Conservation (phyloP, 2,888 invertebrate species). For the Callyntrura sp. region DNA sequence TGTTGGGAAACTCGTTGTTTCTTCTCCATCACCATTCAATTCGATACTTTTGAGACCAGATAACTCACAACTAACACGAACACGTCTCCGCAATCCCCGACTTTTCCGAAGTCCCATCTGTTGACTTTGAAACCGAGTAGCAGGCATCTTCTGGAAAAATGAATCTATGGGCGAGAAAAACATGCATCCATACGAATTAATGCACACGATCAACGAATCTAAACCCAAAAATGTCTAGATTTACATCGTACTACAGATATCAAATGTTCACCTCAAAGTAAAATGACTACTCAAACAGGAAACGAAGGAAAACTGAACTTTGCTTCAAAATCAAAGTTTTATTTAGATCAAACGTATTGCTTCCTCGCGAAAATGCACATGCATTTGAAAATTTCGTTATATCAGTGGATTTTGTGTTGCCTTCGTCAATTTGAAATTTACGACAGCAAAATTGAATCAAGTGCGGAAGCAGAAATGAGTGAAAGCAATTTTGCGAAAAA, state of each 20-base stretch:
- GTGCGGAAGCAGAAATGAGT: too few species aligned
- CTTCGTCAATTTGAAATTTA: too few species aligned
- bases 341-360: too few species aligned
- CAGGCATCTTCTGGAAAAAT: not conserved
- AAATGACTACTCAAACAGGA: not conserved
- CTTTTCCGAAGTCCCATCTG: not conserved
- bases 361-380: too few species aligned
- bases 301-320: not conserved
- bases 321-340: not conserved
- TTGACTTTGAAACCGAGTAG: not conserved
- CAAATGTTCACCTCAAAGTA: not conserved
- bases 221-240: not conserved
- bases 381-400: too few species aligned
- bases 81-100: not conserved
- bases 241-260: not conserved
- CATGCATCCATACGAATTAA: not conserved
- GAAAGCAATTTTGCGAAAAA: too few species aligned
- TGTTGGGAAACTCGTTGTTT: not conserved
- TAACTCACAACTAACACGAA: not conserved
- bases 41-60: not conserved
- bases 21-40: not conserved
- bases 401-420: too few species aligned
- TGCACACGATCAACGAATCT: not conserved
- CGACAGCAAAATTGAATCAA: too few species aligned
- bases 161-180: not conserved